Evolutionary conservation across 2,113 vertebrate genomes (phyloP), one percentile per base, ranked within the genome.

Genomic region (Porphyrio hochstetteri): DNA sequence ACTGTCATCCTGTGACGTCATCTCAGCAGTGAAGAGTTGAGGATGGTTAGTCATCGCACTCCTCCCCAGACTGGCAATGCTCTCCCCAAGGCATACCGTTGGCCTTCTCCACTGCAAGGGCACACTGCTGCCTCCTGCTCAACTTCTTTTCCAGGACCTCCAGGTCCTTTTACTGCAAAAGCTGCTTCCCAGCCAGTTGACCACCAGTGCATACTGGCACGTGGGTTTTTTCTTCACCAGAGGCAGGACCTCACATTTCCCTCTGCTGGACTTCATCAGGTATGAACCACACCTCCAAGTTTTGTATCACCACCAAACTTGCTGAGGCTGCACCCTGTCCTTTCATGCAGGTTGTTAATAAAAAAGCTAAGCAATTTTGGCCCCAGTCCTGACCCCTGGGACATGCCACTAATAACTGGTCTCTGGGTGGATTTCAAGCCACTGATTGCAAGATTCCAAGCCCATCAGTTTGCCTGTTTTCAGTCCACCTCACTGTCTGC

Each of bases 1-100:
- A 46, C 44, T 40, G 52, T 40, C 52, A 52, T n/a, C 60, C 46
- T 42, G 50, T 33, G 64, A 5, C 15, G 13, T 24, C 36, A n/a
- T 29, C 27, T 67, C 48, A 65, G 8, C 3, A 50, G 68, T 15
- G 42, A 36, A 9, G 38, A 68, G 36, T 2, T 68, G 63, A 87
- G 57, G 36, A 44, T 44, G 31, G 17, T 44, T 44, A 40, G 14
- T 29, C 11, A 42, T 25, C 48, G 44, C 27, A 8, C 28, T 76
- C 24, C 38, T 33, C 5, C 1, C 38, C 5, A 10, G 48, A 9
- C 0, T 40, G 44, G 35, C 79, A 88, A 3, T 20, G 79, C 11
- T n/a, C 44, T 40, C 55, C 69, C 75, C 31, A 40, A 27, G 8
- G 21, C 36, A 38, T 25, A 11, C 55, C 20, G 16, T 20, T 29